Conservation (phyloP, 2,113 vertebrate genomes). For the Rhodinocichla rosea region DNA sequence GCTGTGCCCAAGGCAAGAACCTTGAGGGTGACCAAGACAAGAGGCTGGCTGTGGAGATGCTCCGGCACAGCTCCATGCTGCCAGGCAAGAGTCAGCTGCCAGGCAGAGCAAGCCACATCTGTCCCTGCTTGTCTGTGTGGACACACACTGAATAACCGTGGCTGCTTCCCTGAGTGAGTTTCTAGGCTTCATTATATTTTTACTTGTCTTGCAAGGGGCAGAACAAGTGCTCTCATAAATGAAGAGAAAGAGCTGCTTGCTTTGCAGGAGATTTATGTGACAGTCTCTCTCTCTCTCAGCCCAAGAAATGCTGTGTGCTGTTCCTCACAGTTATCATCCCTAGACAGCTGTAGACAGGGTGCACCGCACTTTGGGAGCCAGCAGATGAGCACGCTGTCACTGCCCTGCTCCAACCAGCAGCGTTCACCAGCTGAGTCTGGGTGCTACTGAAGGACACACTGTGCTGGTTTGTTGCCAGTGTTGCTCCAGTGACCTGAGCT, state of each 20-base stretch:
- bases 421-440: rapidly evolving
- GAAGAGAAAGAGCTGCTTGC: neutral
- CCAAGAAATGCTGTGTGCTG: neutral
- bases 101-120: neutral
- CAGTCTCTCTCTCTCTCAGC: neutral
- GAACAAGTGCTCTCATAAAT: neutral
- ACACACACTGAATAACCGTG: neutral
- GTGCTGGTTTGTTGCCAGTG: neutral
- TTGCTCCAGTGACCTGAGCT: neutral
- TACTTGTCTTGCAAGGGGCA: neutral
- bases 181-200: neutral
- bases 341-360: neutral
- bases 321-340: neutral
- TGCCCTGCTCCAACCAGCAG: neutral
- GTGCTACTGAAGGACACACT: neutral
- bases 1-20: neutral
- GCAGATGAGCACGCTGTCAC: rapidly evolving
- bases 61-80: neutral
- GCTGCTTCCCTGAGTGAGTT: neutral
- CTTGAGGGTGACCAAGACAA: neutral
- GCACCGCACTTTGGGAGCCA: rapidly evolving
- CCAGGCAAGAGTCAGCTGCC: neutral
- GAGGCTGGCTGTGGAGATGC: neutral
- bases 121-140: neutral
- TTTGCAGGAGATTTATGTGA: constrained; percentile 3